phyloP scores from a whole-genome alignment of 2,113 vertebrate species.

The Cepphus grylle region DNA sequence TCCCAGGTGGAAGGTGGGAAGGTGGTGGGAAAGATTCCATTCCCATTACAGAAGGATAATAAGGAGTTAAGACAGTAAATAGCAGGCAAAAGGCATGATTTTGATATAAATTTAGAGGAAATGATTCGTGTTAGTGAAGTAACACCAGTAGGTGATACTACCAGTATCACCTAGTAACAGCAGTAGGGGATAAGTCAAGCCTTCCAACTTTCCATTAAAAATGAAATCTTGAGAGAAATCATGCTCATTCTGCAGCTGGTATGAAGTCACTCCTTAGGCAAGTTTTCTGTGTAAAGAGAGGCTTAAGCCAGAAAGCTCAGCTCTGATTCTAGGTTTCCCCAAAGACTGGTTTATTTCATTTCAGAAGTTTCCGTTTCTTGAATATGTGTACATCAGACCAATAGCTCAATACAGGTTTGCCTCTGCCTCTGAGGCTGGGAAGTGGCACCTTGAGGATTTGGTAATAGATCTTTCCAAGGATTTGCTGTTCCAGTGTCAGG shows the following conservation, averaged over 20 bases:
- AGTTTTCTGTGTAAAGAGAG: neutral
- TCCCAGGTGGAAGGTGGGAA: too few species aligned
- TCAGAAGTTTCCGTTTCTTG: neutral
- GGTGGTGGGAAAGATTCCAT: neutral
- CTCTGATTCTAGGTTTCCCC: neutral
- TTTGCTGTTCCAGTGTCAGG: slow-evolving; percentile 31
- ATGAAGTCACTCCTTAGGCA: neutral
- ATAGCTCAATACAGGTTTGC: neutral
- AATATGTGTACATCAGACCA: neutral
- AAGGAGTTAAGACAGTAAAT: neutral
- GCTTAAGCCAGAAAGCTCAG: neutral
- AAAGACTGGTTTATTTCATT: neutral
- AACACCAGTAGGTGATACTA: neutral
- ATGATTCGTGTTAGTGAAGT: neutral
- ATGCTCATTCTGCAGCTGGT: neutral
- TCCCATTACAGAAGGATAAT: neutral
- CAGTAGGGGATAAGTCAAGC: neutral
- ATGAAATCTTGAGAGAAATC: neutral
- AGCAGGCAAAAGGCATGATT: neutral
- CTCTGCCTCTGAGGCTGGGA: neutral
- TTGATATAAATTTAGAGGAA: neutral
- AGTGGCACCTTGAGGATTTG: neutral
- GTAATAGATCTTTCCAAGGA: neutral
- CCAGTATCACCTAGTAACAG: neutral
- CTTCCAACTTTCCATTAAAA: neutral